Evolutionary conservation across 2,888 invertebrate species (phyloP), one percentile per base, ranked within the genome.

Genomic region (Macropis europaea): DNA sequence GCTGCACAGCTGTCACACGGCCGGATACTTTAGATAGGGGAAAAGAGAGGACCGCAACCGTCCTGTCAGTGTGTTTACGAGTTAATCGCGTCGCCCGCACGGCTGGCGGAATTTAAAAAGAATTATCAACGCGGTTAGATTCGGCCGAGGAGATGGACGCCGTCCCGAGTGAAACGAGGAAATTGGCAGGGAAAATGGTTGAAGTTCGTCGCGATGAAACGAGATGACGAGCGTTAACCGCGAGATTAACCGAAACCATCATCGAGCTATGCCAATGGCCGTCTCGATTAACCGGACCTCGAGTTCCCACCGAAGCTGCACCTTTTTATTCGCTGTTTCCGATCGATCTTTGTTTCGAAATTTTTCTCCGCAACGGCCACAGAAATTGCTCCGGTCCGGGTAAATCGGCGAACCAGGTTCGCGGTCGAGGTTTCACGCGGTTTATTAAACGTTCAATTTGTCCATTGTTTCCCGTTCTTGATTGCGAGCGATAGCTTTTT

Each of bases 171-270:
- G 28, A 24, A 47, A 38, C n/a, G 11, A 26, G 40, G 22, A n/a
- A 52, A 34, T 22, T 30, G 22, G 11, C 9, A 9, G 26, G n/a
- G n/a, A n/a, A 4, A 24, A 15, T 9, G 3, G 40, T 17, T 2
- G 26, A 24, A 36, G 11, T 34, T 38, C 38, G 53, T 36, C 32
- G 34, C 24, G 48, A 26, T 52, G 64, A 57, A 73, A 73, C 52
- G 60, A 26, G 15, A 17, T 53, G 42, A 11, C 32, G 43, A 59
- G 64, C 60, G 73, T 57, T 66, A 70, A 66, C 64, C 73, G 53
- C 63, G 56, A 61, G 64, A 75, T 75, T 72, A 76, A 72, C 64
- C 72, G 24, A 64, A 64, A 57, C 61, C 64, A 53, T n/a, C n/a
- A 34, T 47, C 40, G 5, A 36, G 59, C 54, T 71, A 74, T 61